Conservation (phyloP, 2,888 invertebrate genomes). For the Argyresthia albistria region DNA sequence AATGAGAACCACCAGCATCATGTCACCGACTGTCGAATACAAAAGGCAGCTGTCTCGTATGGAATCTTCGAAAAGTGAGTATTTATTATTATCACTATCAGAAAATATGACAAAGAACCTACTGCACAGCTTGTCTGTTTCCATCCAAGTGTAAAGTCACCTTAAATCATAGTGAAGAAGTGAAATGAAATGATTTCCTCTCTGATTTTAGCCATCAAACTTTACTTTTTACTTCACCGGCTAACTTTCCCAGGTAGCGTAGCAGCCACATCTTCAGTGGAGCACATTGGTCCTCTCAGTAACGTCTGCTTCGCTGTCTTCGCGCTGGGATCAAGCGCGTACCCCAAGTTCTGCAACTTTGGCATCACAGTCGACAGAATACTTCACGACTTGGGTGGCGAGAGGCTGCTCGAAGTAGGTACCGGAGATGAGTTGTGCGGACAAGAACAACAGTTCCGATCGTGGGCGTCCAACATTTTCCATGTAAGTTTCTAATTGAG, state of each 20-base stretch:
- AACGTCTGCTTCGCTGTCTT: constrained; percentile 95
- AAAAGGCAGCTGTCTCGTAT: constrained; percentile 76
- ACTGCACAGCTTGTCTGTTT: too few species aligned
- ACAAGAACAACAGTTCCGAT: constrained; percentile 92
- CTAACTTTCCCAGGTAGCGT: constrained; percentile 29
- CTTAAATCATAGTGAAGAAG: too few species aligned
- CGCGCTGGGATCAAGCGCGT: constrained; percentile 94
- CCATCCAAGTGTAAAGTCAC: too few species aligned
- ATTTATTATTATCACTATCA: not conserved
- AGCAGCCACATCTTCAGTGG: constrained; percentile 80
- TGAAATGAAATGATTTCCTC: too few species aligned
- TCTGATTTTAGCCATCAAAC: too few species aligned
- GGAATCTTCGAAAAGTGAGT: constrained; percentile 57
- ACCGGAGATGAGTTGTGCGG: constrained; percentile 96
- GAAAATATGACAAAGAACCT: too few species aligned
- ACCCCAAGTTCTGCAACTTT: constrained; percentile 96
- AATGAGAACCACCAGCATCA: constrained; percentile 86
- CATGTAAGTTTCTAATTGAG: constrained; percentile 68
- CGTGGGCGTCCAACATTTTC: constrained; percentile 91
- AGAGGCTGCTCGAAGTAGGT: constrained; percentile 83
- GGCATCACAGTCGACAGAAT: constrained; percentile 93
- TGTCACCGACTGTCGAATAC: constrained; percentile 48
- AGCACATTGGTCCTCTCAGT: constrained; percentile 88
- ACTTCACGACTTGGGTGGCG: constrained; percentile 90
- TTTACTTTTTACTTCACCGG: too few species aligned